Evolutionary conservation across 2,113 vertebrate species (phyloP).

Genomic region (Bos javanicus): DNA sequence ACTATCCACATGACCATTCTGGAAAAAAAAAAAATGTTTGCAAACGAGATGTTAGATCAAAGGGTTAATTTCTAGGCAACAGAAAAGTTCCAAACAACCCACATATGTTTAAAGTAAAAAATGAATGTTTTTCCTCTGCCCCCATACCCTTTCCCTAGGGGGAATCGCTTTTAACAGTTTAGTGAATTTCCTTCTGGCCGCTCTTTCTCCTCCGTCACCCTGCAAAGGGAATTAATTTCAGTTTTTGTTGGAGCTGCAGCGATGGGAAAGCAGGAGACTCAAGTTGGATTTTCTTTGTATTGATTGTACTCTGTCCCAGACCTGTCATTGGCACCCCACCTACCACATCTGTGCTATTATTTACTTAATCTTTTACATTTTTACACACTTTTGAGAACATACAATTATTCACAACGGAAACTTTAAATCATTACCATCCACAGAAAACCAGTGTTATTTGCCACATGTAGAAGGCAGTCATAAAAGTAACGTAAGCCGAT

Average conservation of each 20-base stretch:
- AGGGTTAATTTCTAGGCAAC: background rate
- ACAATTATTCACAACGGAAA: background rate
- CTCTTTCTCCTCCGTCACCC: background rate
- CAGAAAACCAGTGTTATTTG: background rate
- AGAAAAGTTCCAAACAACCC: background rate
- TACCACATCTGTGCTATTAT: too few relatives aligned
- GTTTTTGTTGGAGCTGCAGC: background rate
- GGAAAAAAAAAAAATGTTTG: background rate
- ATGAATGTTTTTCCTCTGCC: background rate
- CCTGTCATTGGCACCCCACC: background rate
- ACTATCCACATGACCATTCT: background rate
- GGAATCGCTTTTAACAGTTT: background rate
- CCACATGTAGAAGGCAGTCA: background rate
- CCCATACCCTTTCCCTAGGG: background rate
- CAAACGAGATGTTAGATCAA: background rate
- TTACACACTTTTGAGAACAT: background rate
- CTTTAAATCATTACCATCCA: background rate
- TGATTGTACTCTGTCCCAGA: background rate
- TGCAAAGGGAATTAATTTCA: background rate
- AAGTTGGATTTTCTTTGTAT: background rate
- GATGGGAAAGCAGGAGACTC: background rate
- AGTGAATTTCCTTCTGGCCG: background rate
- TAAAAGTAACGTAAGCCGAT: fast-evolving
- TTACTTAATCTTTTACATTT: background rate
- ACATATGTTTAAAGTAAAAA: background rate